A percentile compares a stretch with the other conserved stretches of the same genome.
Evolutionary conservation across 2,888 invertebrate genomes (phyloP).

Genomic region (Omphaloscelis lunosa): DNA sequence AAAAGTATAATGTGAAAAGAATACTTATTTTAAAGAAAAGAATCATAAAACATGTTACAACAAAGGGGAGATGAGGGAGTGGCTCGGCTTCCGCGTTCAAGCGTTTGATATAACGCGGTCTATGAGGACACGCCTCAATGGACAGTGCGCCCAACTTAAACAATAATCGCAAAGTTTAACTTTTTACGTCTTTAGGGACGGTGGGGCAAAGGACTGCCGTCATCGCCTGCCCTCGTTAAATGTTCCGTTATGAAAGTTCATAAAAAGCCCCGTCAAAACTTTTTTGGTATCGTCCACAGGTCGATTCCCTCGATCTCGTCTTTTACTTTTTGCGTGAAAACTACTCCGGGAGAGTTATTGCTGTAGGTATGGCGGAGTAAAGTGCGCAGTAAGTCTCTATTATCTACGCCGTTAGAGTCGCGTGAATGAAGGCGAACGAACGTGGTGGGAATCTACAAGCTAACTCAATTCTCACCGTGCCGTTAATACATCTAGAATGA

Average conservation of each 20-base stretch:
- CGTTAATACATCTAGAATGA: slow-evolving; percentile 73
- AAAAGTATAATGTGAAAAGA: slow-evolving; percentile 52
- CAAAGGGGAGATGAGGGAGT: slow-evolving; percentile 53
- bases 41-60: slow-evolving; percentile 56
- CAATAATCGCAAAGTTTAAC: slow-evolving; percentile 69
- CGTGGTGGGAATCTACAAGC: slow-evolving; percentile 87
- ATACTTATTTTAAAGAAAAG: slow-evolving; percentile 44
- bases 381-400: slow-evolving; percentile 90
- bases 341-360: slow-evolving; percentile 85
- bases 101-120: slow-evolving; percentile 61
- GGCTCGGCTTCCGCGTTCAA: slow-evolving; percentile 45
- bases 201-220: slow-evolving; percentile 52
- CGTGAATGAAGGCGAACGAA: slow-evolving; percentile 88
- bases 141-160: slow-evolving; percentile 66
- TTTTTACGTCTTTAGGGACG: slow-evolving; percentile 67
- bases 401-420: slow-evolving; percentile 89
- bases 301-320: slow-evolving; percentile 71
- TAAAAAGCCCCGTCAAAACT: slow-evolving; percentile 72
- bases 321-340: slow-evolving; percentile 81
- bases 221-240: slow-evolving; percentile 70
- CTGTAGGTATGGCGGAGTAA: slow-evolving; percentile 87
- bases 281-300: slow-evolving; percentile 75
- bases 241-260: slow-evolving; percentile 71
- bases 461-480: slow-evolving; percentile 82
- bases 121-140: slow-evolving; percentile 61